Conservation (phyloP, 2,797 vertebrate species). For the Lophura swinhoii region DNA sequence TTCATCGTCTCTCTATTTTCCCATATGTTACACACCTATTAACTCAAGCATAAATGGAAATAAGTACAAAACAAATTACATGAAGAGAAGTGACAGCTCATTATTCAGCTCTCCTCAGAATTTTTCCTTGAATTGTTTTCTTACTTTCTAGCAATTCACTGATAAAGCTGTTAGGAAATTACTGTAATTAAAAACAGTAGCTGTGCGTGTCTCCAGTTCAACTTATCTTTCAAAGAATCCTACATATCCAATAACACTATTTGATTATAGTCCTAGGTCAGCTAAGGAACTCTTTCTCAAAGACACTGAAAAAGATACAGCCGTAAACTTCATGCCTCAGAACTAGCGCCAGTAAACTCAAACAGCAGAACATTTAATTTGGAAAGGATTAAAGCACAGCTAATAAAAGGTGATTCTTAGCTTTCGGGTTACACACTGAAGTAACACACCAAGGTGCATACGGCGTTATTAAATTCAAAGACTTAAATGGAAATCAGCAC, state of each 20-base stretch:
- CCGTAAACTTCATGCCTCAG: conserved; percentile 21
- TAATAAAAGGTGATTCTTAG: neutral
- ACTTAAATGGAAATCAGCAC: neutral
- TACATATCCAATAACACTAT: neutral
- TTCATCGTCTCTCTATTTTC: neutral
- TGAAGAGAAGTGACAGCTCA: conserved; percentile 47
- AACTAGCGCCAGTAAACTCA: neutral
- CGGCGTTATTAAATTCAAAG: neutral
- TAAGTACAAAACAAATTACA: conserved; percentile 62
- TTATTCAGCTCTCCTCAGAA: conserved; percentile 62
- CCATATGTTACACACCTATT: neutral
- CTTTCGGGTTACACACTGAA: neutral
- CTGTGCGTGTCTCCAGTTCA: conserved; percentile 73
- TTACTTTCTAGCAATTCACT: conserved; percentile 73
- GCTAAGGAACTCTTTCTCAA: neutral
- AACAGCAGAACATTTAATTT: neutral
- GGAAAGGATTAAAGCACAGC: neutral
- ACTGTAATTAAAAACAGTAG: conserved; percentile 81
- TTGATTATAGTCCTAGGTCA: conserved; percentile 1
- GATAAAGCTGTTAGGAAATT: conserved; percentile 79
- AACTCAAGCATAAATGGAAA: conserved; percentile 41
- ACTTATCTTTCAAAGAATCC: conserved; percentile 22
- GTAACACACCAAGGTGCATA: neutral
- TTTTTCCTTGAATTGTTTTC: conserved; percentile 68
- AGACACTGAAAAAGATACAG: neutral